phyloP scores from a whole-genome alignment of 2,113 vertebrate species.

The Mormoops blainvillei region DNA sequence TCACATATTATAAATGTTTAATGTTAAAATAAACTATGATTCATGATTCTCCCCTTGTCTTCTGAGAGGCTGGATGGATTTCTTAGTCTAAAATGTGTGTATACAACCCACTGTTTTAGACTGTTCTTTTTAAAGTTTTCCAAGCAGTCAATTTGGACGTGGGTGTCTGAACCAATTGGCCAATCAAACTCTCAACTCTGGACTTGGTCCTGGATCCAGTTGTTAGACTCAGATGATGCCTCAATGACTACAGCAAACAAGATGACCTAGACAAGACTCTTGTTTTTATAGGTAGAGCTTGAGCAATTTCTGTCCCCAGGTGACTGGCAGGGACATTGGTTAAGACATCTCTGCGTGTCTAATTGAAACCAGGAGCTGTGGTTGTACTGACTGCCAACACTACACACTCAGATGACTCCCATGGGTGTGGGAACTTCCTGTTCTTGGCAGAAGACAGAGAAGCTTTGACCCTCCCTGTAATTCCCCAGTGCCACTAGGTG shows the following conservation, averaged over 20 bases:
- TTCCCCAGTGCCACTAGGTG: not conserved
- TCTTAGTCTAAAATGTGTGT: not conserved
- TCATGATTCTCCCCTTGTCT: not conserved
- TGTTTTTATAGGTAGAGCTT: slow-evolving; percentile 16
- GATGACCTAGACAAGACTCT: not conserved
- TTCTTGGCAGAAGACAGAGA: slow-evolving; percentile 23
- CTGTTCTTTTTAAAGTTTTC: not conserved
- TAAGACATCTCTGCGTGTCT: not conserved
- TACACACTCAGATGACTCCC: not conserved
- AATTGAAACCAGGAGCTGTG: not conserved
- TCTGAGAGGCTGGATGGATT: not conserved
- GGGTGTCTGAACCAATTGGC: not conserved
- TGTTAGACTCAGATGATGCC: not conserved
- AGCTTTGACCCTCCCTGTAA: not conserved
- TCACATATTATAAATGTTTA: not conserved
- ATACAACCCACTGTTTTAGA: not conserved
- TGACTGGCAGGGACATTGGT: not conserved
- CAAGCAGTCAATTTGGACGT: not conserved
- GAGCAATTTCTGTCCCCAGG: slow-evolving; percentile 4
- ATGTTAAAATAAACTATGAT: slow-evolving; percentile 9
- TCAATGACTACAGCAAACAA: not conserved
- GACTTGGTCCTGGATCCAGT: not conserved
- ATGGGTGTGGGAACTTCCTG: not conserved
- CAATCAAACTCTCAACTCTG: not conserved
- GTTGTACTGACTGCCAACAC: not conserved